Evolutionary conservation across 2,797 vertebrate genomes (phyloP), one percentile per base, ranked within the genome.

Genomic region (Caiman crocodilus): DNA sequence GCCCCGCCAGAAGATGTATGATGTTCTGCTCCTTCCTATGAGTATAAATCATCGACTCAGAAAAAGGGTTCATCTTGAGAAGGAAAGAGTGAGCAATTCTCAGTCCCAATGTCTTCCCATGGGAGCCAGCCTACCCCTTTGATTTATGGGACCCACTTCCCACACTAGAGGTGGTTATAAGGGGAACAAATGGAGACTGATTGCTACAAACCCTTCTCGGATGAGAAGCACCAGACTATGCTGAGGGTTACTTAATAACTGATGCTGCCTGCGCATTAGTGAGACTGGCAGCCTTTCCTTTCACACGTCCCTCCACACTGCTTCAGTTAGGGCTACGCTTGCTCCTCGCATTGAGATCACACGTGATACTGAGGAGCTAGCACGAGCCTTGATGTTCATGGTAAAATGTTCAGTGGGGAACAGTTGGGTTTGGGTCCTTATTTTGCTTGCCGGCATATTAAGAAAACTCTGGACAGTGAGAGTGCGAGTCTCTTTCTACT

Each of bases 11-110:
- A 23, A 30, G 32, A 7, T 42, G 42, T 42, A 42, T 42, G 42
- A 42, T 42, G 42, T 76, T 77, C 71, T 90, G 77, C 65, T 92
- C 15, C 71, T 20, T 71, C 11, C 50, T 16, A 2, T 10, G 12
- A 79, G 59, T 78, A 95, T 97, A 95, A 97, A 96, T 96, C 93
- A 94, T 32, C 12, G 28, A 91, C 76, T 0, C 32, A 71, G 32
- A 42, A 20, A 21, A 25, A 6, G 1, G 16, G 73, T 63, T 26
- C 85, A 84, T 74, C 56, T 79, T 73, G 3, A 0, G 57, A 84
- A 14, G 58, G 85, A 93, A 95, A 69, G 80, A 64, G 32, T 6
- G 30, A 42, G 71, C 94, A 89, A 65, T 84, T 75, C 16, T 1
- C 23, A 0, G 9, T 93, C 76, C 76, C 84, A 86, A 81, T 69